Percentiles rank a stretch among this genome's conserved stretches.
These are phyloP conservation scores for Seira ritae DNA, from an alignment of 2,888 invertebrate species.

Conservation along the genomic window DNA sequence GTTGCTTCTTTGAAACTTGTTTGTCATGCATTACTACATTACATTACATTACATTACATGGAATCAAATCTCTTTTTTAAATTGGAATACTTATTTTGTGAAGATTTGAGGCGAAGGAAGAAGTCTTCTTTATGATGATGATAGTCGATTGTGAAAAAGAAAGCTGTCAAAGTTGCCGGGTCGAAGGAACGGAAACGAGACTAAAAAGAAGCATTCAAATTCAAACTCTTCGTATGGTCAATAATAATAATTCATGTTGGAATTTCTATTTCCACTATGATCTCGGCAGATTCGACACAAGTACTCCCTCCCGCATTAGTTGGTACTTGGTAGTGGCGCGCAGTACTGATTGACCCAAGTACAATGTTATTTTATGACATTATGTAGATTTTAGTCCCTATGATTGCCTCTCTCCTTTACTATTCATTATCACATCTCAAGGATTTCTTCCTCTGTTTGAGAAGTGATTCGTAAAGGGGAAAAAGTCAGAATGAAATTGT, in stretches of 20 bases:
- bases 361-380: neutral
- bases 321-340: too few species aligned
- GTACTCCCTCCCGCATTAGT: too few species aligned
- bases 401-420: neutral
- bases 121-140: neutral
- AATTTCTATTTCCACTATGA: too few species aligned
- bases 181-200: neutral
- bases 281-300: too few species aligned
- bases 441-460: neutral
- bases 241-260: too few species aligned
- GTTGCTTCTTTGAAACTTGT: neutral
- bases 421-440: slow-evolving; percentile 4
- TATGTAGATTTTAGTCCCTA: neutral
- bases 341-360: neutral
- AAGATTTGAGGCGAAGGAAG: slow-evolving; percentile 13
- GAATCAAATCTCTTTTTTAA: neutral
- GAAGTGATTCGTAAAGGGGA: neutral
- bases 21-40: slow-evolving; percentile 6
- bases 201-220: neutral
- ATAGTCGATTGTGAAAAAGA: too few species aligned
- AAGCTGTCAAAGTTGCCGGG: neutral
- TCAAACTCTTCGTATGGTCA: neutral
- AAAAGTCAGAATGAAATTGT: slow-evolving; percentile 18
- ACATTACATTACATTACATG: neutral
- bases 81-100: neutral